Base-by-base conservation (phyloP, 2,888 invertebrate genomes). In the Athalia circularis region DNA sequence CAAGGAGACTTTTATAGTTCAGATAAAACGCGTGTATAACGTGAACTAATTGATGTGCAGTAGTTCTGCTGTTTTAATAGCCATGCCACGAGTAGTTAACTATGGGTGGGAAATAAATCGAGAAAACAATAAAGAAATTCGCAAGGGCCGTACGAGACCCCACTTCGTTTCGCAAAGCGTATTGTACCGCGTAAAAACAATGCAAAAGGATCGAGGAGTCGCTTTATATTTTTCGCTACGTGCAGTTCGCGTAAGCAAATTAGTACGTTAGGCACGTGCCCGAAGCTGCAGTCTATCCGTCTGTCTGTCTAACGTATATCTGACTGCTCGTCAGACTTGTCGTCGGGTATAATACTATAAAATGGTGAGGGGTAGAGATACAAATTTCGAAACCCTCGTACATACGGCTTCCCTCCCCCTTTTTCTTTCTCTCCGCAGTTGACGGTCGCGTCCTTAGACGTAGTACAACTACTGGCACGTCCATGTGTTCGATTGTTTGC, bases 241-340 rank as follows among this genome's bases (percentile, higher is more conserved):
- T 82, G 82, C 83, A 82, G 84, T 84, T 79, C 86, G 83, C 86
- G 87, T 87, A 87, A 87, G 87, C 87, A 87, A 87, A 87, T 87
- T 87, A 87, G 87, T 87, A 86, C 83, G 84, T 29, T 29, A 84
- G 82, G 86, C 87, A 87, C 87, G 87, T 87, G 87, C 29, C 29
- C 2, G 29, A 29, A 29, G 29, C 29, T 29, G 29, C 29, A 29
- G 29, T 87, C 87, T 85, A 84, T 84, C 85, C 84, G 82, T 83
- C 82, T 79, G 80, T 70, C 80, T 80, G 83, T 80, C 81, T 80
- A 80, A 80, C 78, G 61, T 74, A 81, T 82, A 64, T 65, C 11
- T 81, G 81, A 7, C n/a, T 59, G 47, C n/a, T 67, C 67, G 67
- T 67, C 68, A 65, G 48, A 65, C 11, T 54, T 52, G 52, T 54